Conservation (phyloP, 2,113 vertebrate species). For the Petromus typicus region DNA sequence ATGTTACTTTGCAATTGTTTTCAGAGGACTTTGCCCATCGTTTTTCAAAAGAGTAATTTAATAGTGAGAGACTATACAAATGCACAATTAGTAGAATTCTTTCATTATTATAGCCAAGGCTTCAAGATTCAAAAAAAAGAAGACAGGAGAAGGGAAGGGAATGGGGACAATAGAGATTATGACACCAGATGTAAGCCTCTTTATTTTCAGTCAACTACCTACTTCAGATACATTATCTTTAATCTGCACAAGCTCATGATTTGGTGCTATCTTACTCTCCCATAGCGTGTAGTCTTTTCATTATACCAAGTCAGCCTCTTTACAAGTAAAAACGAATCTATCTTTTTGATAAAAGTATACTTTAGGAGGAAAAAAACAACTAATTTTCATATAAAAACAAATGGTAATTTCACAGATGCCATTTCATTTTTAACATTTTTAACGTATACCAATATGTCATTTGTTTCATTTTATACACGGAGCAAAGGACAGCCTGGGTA, state of each 20-base stretch:
- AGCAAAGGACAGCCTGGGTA: not conserved
- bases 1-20: conserved; percentile 1
- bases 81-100: not conserved
- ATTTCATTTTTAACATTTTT: conserved; percentile 13
- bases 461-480: conserved; percentile 16
- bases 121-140: not conserved
- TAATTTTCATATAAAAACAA: conserved; percentile 28
- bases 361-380: not conserved
- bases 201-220: not conserved
- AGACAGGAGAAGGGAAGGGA: not conserved
- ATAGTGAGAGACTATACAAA: not conserved
- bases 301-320: not conserved
- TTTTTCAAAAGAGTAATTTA: conserved; percentile 15
- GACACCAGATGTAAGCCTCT: not conserved
- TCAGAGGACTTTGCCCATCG: not conserved
- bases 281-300: not conserved
- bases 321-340: conserved; percentile 3
- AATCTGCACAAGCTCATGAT: not conserved
- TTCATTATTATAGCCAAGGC: not conserved
- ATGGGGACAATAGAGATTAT: not conserved
- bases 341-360: not conserved
- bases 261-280: not conserved
- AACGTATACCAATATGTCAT: not conserved
- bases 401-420: not conserved
- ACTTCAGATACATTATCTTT: not conserved